phyloP scores from a whole-genome alignment of 30 jellyfish, hydroid and myxozoan species.

The Turritopsis rubra region DNA sequence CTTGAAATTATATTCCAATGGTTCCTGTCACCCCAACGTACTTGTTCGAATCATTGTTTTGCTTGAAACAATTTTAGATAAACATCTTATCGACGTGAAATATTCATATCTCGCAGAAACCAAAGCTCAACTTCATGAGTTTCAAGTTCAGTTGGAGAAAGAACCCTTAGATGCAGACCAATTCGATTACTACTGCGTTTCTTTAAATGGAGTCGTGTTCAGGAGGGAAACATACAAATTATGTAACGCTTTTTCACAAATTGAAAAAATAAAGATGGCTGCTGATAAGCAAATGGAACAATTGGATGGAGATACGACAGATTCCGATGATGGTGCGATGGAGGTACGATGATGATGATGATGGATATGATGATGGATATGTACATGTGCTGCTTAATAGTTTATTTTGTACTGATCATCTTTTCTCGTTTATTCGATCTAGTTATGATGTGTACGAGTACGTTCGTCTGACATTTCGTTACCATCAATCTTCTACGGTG shows the following conservation, averaged over 20 bases:
- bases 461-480: too few relatives aligned
- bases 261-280: not conserved
- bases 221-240: not conserved
- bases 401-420: too few relatives aligned
- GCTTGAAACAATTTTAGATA: not conserved
- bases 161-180: not conserved
- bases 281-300: not conserved
- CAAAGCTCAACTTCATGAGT: not conserved
- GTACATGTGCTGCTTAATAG: too few relatives aligned
- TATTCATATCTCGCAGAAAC: not conserved
- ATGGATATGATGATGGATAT: too few relatives aligned
- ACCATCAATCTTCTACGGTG: too few relatives aligned
- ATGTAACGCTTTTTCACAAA: not conserved
- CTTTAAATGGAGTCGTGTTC: not conserved
- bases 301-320: constrained; percentile 13
- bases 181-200: not conserved
- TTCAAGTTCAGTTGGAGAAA: not conserved
- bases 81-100: not conserved
- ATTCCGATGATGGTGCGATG: constrained; percentile 6
- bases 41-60: not conserved
- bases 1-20: not conserved
- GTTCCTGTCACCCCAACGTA: not conserved
- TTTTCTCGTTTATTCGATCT: too few relatives aligned
- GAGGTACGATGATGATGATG: not conserved
- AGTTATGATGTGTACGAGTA: too few relatives aligned